Percentiles rank a stretch among this genome's conserved stretches.
Conservation (phyloP, 2,113 vertebrate genomes). For the Dunckerocampus dactyliophorus region DNA sequence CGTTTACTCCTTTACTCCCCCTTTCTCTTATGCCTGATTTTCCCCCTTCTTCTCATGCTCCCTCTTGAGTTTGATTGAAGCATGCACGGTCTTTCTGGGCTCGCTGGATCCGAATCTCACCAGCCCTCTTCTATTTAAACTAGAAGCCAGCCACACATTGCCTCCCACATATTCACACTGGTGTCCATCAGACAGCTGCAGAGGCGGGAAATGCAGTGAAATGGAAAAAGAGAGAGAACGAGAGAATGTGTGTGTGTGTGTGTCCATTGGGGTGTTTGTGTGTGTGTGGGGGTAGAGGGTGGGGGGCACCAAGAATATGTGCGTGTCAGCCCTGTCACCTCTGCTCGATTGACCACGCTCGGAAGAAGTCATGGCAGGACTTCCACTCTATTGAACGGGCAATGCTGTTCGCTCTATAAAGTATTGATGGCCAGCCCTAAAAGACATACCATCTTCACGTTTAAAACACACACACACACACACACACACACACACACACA, state of each 20-base stretch:
- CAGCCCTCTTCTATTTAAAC: slow-evolving; percentile 43
- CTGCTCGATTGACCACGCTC: slow-evolving; percentile 66
- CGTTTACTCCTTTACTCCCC: neutral
- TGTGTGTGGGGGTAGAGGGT: slow-evolving; percentile 4
- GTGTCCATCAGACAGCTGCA: slow-evolving; percentile 42
- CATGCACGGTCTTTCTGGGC: slow-evolving; percentile 11
- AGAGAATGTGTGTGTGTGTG: neutral
- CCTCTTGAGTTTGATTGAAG: slow-evolving; percentile 19
- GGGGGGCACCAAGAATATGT: slow-evolving; percentile 35
- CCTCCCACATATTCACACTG: slow-evolving; percentile 29
- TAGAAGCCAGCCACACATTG: slow-evolving; percentile 20
- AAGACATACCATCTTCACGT: slow-evolving; percentile 37
- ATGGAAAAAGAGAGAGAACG: slow-evolving; percentile 10
- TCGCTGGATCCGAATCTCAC: slow-evolving; percentile 22
- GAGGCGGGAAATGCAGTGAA: slow-evolving; percentile 13
- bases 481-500: slow-evolving; percentile 17
- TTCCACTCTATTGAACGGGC: slow-evolving; percentile 64
- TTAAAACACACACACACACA: slow-evolving; percentile 22
- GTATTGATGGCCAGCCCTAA: slow-evolving; percentile 58
- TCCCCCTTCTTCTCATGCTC: neutral
- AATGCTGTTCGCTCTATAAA: slow-evolving; percentile 59
- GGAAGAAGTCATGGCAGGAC: slow-evolving; percentile 64
- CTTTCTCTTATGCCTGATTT: neutral
- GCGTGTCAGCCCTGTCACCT: slow-evolving; percentile 54
- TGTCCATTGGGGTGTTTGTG: slow-evolving; percentile 10